Evolutionary conservation across 2,888 invertebrate species (phyloP).

Genomic region (Phaedon cochleariae): DNA sequence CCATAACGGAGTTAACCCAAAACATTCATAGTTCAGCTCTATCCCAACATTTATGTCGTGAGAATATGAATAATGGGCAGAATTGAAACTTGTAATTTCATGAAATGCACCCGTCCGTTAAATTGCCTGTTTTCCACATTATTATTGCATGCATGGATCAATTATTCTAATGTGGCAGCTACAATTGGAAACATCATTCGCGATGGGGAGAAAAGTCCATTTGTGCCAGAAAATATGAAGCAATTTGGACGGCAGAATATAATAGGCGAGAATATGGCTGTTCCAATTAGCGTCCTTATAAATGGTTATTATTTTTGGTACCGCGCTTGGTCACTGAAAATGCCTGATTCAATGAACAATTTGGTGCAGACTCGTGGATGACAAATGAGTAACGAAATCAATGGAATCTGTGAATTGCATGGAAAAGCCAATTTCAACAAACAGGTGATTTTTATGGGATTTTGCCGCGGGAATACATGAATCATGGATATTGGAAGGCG

Average conservation of each 20-base stretch:
- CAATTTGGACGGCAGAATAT: not conserved
- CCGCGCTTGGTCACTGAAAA: not conserved
- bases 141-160: not conserved
- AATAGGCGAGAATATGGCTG: not conserved
- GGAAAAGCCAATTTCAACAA: no score
- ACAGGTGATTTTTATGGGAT: no score
- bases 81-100: not conserved
- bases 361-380: not conserved
- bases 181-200: not conserved
- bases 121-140: not conserved
- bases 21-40: no score
- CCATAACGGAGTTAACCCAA: no score
- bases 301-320: not conserved
- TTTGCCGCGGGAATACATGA: no score
- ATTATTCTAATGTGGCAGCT: not conserved
- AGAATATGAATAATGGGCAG: not conserved
- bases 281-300: not conserved
- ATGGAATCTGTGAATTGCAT: no score
- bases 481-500: no score
- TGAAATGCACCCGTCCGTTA: not conserved
- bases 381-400: not conserved
- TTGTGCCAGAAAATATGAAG: not conserved
- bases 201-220: not conserved
- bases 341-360: not conserved
- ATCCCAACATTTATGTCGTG: no score